phyloP scores from a whole-genome alignment of 2,113 vertebrate genomes.

The Vulpes vulpes region DNA sequence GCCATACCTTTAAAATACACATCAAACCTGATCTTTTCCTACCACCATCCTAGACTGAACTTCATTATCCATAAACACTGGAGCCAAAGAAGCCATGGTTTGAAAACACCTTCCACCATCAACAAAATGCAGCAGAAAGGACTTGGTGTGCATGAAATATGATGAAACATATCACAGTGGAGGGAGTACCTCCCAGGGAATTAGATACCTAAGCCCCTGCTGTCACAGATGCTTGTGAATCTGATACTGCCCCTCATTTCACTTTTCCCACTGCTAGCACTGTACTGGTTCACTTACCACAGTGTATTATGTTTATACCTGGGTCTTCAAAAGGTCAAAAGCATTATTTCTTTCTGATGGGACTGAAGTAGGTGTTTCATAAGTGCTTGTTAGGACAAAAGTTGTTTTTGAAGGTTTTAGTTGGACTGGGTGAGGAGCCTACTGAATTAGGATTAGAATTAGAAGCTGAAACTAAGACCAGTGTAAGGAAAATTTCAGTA shows the following conservation, averaged over 20 bases:
- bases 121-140: background rate
- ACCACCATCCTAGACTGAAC: too few species aligned
- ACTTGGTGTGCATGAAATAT: background rate
- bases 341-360: background rate
- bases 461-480: background rate
- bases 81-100: too few species aligned
- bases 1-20: background rate
- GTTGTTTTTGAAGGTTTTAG: background rate
- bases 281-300: background rate
- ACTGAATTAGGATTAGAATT: background rate
- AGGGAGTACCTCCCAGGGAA: background rate
- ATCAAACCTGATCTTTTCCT: too few species aligned
- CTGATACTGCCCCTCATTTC: background rate
- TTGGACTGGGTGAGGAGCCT: background rate
- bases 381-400: background rate
- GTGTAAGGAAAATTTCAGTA: background rate
- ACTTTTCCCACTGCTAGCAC: background rate
- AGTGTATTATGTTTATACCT: background rate
- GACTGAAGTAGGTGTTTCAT: background rate
- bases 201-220: background rate
- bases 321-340: background rate
- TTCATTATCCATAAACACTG: too few species aligned
- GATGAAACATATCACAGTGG: too few species aligned
- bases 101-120: too few species aligned
- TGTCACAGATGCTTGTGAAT: background rate